phyloP scores from a whole-genome alignment of 1,140 invertebrate species.

The Lepidurus couesii region DNA sequence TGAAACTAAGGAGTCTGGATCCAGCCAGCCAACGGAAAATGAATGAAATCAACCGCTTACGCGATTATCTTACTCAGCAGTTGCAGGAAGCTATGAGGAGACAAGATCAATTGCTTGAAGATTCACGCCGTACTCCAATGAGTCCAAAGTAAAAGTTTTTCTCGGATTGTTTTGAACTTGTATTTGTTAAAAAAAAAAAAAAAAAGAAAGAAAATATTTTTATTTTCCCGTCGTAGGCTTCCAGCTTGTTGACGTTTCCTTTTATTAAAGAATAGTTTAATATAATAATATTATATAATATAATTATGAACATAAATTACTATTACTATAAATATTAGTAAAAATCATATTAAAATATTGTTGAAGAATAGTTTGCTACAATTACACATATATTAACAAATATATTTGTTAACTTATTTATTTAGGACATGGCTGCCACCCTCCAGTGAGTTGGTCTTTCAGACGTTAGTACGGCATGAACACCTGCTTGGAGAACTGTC shows the following conservation, averaged over 20 bases:
- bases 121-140: not conserved
- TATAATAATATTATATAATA: too few relatives aligned
- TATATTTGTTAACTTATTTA: not conserved
- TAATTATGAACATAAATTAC: too few relatives aligned
- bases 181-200: not conserved
- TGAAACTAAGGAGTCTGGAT: constrained; percentile 29
- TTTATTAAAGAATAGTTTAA: too few relatives aligned
- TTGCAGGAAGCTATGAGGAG: constrained; percentile 26
- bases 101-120: constrained; percentile 15
- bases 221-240: too few relatives aligned
- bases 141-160: not conserved
- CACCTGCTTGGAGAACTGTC: not conserved
- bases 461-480: not conserved
- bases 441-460: not conserved
- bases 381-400: not conserved
- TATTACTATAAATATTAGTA: too few relatives aligned
- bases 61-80: constrained; percentile 29
- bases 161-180: not conserved
- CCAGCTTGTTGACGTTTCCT: too few relatives aligned
- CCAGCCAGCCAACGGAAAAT: constrained; percentile 30
- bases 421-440: not conserved
- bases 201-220: too few relatives aligned
- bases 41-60: constrained; percentile 23
- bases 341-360: too few relatives aligned
- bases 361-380: too few relatives aligned